A percentile compares a stretch with the other conserved stretches of the same genome.
Evolutionary conservation across 2,888 invertebrate species (phyloP).

Genomic region (Cephus pulcher): DNA sequence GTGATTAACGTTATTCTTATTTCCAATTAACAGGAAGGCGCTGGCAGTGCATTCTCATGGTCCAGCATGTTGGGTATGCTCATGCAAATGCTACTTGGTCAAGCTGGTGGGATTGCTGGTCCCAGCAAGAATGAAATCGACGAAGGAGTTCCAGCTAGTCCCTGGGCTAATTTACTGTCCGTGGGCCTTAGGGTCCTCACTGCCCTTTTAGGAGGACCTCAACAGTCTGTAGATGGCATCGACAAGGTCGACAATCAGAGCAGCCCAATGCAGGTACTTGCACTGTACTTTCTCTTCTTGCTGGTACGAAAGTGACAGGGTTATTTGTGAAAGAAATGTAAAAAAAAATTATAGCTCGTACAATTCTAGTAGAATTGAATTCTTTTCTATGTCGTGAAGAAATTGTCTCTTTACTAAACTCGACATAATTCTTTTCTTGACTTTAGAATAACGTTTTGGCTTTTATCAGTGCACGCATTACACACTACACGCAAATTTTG

Average conservation of each 20-base stretch:
- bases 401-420: background rate
- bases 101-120: slow-evolving; percentile 73
- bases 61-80: slow-evolving; percentile 87
- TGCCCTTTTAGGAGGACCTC: slow-evolving; percentile 81
- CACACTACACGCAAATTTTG: background rate
- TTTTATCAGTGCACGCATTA: background rate
- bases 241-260: slow-evolving; percentile 90
- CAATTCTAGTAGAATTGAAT: background rate
- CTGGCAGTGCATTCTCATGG: slow-evolving; percentile 83
- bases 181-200: slow-evolving; percentile 89
- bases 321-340: background rate
- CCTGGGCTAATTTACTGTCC: slow-evolving; percentile 89
- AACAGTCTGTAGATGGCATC: slow-evolving; percentile 81
- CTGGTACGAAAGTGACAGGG: background rate
- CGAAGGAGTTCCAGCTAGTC: slow-evolving; percentile 76
- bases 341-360: slow-evolving; percentile 4
- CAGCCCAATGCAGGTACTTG: slow-evolving; percentile 86
- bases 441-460: background rate
- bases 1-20: background rate
- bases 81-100: slow-evolving; percentile 88
- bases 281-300: background rate
- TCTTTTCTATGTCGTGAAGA: background rate
- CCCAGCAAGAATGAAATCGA: slow-evolving; percentile 87
- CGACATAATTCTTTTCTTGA: background rate
- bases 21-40: slow-evolving; percentile 64